A percentile compares a stretch with the other conserved stretches of the same genome.
These are phyloP conservation scores for Agelastica alni DNA, from an alignment of 2,888 invertebrate genomes.

Conservation along the genomic window DNA sequence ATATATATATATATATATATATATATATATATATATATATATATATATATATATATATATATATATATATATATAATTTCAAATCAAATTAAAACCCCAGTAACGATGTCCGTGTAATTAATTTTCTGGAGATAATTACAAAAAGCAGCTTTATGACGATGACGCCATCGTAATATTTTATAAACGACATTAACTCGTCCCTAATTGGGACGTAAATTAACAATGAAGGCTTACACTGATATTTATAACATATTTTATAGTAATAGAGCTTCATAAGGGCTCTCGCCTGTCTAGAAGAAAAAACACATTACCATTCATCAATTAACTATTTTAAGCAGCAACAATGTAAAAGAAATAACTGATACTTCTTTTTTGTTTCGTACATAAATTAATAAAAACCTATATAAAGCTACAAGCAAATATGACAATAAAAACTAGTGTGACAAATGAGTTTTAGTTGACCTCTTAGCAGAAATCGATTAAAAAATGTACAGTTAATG, in stretches of 20 bases:
- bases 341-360: too few species aligned
- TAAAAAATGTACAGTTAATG: too few species aligned
- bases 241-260: constrained; percentile 41
- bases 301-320: neutral
- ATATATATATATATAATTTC: neutral
- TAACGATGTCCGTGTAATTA: constrained; percentile 28
- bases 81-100: neutral
- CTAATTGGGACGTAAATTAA: constrained; percentile 52
- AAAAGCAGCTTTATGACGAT: constrained; percentile 44
- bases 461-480: too few species aligned
- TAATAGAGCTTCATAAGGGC: constrained; percentile 9
- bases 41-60: too few species aligned
- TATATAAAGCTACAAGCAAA: too few species aligned
- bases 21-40: too few species aligned
- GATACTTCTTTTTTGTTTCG: too few species aligned
- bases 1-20: too few species aligned
- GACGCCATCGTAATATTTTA: constrained; percentile 50
- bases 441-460: too few species aligned
- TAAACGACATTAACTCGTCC: constrained; percentile 48
- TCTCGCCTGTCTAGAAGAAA: neutral
- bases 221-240: constrained; percentile 48
- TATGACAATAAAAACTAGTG: too few species aligned
- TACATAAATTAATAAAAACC: too few species aligned
- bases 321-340: too few species aligned
- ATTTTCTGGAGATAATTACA: constrained; percentile 32